Percentiles rank a stretch among this genome's conserved stretches.
phyloP scores from a whole-genome alignment of 2,113 vertebrate genomes.

The Pelusios castaneus region DNA sequence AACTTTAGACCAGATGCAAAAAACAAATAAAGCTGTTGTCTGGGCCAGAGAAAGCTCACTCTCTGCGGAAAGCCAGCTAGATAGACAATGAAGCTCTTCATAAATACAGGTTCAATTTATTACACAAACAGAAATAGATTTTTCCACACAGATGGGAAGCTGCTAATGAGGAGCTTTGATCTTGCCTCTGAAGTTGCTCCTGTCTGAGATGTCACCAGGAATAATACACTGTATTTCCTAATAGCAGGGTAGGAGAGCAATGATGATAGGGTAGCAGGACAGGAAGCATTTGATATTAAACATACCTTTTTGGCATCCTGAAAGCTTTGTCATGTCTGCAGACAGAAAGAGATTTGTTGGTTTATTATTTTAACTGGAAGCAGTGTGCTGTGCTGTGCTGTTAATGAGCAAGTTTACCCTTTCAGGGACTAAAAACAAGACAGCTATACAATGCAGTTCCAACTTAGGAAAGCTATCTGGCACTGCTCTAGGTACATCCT shows the following conservation, averaged over 20 bases:
- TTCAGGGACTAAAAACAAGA: neutral
- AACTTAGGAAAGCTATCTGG: neutral
- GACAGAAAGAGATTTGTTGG: constrained; percentile 41
- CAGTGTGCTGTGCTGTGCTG: neutral
- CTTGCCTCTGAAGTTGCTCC: neutral
- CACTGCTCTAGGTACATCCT: neutral
- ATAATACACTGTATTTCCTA: neutral
- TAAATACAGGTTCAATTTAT: neutral
- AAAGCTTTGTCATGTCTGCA: constrained; percentile 86
- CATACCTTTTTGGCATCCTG: constrained; percentile 91
- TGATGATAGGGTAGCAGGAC: neutral
- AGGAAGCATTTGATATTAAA: constrained; percentile 31
- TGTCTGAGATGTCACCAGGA: neutral
- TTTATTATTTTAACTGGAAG: constrained; percentile 14
- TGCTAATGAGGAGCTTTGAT: neutral
- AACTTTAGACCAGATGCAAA: neutral
- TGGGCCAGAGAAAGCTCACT: neutral
- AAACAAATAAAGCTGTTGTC: neutral
- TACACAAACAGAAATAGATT: neutral
- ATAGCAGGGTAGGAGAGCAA: neutral
- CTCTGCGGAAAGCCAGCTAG: neutral
- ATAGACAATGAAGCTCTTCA: neutral
- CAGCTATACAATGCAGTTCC: neutral
- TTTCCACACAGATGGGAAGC: neutral
- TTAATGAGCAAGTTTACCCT: neutral